These are phyloP conservation scores for Holocentrus rufus DNA, from an alignment of 2,797 vertebrate species.

Conservation along the genomic window DNA sequence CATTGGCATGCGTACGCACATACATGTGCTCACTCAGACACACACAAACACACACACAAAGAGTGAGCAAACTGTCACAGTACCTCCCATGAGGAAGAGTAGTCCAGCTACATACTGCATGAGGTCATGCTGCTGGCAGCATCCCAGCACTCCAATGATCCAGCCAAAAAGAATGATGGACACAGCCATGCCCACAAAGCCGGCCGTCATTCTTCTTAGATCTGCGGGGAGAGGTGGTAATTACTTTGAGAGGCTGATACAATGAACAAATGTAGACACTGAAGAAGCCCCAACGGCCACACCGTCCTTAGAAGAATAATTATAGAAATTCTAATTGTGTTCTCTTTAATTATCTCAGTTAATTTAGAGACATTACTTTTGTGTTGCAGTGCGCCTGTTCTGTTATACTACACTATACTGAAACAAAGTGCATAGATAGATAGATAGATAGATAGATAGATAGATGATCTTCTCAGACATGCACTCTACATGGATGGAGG, in stretches of 20 bases:
- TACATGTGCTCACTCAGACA: neutral
- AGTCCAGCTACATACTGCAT: constrained; percentile 97
- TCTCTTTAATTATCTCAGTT: neutral
- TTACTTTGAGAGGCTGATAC: neutral
- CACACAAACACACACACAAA: constrained; percentile 1
- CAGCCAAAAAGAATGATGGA: constrained; percentile 96
- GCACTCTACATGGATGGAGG: neutral
- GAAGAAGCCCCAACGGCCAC: neutral
- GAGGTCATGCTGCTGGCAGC: constrained; percentile 95
- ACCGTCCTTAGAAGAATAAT: neutral
- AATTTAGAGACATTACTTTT: neutral
- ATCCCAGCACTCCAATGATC: constrained; percentile 93
- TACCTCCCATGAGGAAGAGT: constrained; percentile 98
- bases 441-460: neutral
- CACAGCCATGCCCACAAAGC: constrained; percentile 95
- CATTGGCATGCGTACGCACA: neutral
- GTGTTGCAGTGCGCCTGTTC: neutral
- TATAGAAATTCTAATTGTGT: neutral
- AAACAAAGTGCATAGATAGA: neutral
- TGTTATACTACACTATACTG: neutral
- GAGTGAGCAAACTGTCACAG: constrained; percentile 67
- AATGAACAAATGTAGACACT: neutral
- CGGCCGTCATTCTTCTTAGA: constrained; percentile 93
- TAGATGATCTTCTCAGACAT: neutral
- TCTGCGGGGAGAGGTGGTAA: constrained; percentile 75